These are phyloP conservation scores for Pleuronectes platessa DNA, from an alignment of 2,113 vertebrate species.

Conservation along the genomic window DNA sequence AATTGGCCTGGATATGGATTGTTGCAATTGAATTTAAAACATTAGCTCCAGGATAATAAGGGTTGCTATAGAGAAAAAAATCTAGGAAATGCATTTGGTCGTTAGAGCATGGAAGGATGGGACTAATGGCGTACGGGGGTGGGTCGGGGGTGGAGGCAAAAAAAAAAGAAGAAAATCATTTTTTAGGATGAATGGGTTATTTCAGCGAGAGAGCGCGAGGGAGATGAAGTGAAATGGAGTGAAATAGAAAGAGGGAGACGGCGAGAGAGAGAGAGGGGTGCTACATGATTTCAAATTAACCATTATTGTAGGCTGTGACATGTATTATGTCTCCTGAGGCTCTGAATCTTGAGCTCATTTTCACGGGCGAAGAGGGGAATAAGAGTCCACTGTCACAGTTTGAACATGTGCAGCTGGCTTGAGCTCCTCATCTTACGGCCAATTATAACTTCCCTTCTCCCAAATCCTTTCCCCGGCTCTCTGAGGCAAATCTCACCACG, in stretches of 20 bases:
- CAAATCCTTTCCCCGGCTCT: slow-evolving; percentile 73
- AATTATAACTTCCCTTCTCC: slow-evolving; percentile 78
- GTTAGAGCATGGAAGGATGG: slow-evolving; percentile 73
- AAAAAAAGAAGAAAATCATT: slow-evolving; percentile 68
- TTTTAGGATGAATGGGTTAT: slow-evolving; percentile 80
- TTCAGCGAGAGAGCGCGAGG: slow-evolving; percentile 47
- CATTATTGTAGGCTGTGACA: slow-evolving; percentile 81
- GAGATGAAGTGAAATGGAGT: slow-evolving; percentile 38
- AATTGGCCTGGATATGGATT: slow-evolving; percentile 82
- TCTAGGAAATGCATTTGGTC: slow-evolving; percentile 82
- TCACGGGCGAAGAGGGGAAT: slow-evolving; percentile 76
- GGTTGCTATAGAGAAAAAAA: slow-evolving; percentile 75
- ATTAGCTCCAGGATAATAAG: slow-evolving; percentile 79
- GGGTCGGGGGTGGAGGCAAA: slow-evolving; percentile 63
- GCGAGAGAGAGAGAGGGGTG: slow-evolving; percentile 62
- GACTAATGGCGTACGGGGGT: slow-evolving; percentile 74
- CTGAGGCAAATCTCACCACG: slow-evolving; percentile 72
- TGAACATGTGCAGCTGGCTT: slow-evolving; percentile 73
- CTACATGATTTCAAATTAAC: slow-evolving; percentile 83
- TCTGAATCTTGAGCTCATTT: slow-evolving; percentile 83
- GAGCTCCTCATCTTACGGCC: slow-evolving; percentile 77
- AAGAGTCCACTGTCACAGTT: slow-evolving; percentile 77
- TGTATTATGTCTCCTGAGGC: slow-evolving; percentile 82
- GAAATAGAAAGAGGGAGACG: slow-evolving; percentile 55
- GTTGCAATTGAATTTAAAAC: slow-evolving; percentile 84